Conservation (phyloP, 1,140 invertebrate species). For the Lasaia peninsularis region DNA sequence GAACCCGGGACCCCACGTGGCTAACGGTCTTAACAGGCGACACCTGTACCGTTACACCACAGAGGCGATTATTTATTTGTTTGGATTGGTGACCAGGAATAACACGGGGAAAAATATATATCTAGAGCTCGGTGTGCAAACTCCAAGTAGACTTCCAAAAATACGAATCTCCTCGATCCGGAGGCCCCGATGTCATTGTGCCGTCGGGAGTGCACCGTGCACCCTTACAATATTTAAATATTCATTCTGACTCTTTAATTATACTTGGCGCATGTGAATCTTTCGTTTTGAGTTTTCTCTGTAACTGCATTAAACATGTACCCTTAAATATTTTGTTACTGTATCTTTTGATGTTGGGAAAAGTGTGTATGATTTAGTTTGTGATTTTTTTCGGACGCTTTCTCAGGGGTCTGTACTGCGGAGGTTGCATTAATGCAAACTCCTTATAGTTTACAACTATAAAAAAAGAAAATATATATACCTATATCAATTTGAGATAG, state of each 20-base stretch:
- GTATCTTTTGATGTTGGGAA: background rate
- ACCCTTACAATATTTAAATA: conserved; percentile 70
- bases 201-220: conserved; percentile 34
- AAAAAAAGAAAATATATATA: too few relatives aligned
- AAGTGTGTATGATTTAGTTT: too few relatives aligned
- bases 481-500: too few relatives aligned
- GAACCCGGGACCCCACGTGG: too few relatives aligned
- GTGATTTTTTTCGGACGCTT: too few relatives aligned
- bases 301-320: background rate
- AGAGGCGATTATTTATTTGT: too few relatives aligned
- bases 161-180: conserved; percentile 66
- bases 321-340: conserved; percentile 1
- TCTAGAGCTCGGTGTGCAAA: conserved; percentile 35
- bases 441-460: too few relatives aligned
- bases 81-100: too few relatives aligned
- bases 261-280: conserved; percentile 63
- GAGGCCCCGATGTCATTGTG: conserved; percentile 64
- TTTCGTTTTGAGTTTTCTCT: conserved; percentile 40
- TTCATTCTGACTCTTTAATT: conserved; percentile 75
- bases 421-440: too few relatives aligned
- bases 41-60: too few relatives aligned
- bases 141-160: conserved; percentile 52
- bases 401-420: too few relatives aligned
- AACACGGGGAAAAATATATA: background rate
- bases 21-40: too few relatives aligned